Percentiles rank a stretch among this genome's conserved stretches.
These are phyloP conservation scores for Melanostoma mellinum DNA, from an alignment of 2,888 invertebrate genomes.

Conservation along the genomic window DNA sequence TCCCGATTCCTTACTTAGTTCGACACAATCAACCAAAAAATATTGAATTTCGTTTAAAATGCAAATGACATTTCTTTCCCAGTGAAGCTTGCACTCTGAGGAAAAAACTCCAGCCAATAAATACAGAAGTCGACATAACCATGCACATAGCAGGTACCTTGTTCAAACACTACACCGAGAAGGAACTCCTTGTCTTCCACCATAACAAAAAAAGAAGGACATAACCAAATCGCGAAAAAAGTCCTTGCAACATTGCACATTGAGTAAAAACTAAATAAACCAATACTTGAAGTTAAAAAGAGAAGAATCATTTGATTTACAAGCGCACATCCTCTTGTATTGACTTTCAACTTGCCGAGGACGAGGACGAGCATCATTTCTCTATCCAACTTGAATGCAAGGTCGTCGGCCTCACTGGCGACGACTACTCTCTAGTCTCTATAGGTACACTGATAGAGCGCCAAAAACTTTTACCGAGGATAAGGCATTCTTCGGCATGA, in stretches of 20 bases:
- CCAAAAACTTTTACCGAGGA: slow-evolving; percentile 67
- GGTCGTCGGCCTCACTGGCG: slow-evolving; percentile 67
- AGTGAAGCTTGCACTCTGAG: not conserved
- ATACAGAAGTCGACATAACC: slow-evolving; percentile 62
- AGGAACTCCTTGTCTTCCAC: not conserved
- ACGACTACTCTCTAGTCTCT: slow-evolving; percentile 10
- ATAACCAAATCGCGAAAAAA: slow-evolving; percentile 21
- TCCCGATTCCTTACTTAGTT: slow-evolving; percentile 15
- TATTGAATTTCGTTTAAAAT: slow-evolving; percentile 62
- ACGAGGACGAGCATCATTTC: slow-evolving; percentile 20
- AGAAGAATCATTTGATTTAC: slow-evolving; percentile 68
- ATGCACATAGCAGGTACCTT: slow-evolving; percentile 36
- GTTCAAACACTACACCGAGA: slow-evolving; percentile 40
- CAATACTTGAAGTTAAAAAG: slow-evolving; percentile 56
- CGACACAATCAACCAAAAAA: slow-evolving; percentile 22
- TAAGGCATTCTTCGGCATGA: slow-evolving; percentile 60
- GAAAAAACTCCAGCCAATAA: slow-evolving; percentile 39
- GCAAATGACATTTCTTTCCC: slow-evolving; percentile 57
- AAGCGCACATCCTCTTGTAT: slow-evolving; percentile 69
- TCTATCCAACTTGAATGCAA: slow-evolving; percentile 36
- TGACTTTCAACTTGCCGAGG: slow-evolving; percentile 58
- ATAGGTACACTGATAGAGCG: slow-evolving; percentile 36
- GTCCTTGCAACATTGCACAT: slow-evolving; percentile 66
- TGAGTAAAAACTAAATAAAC: slow-evolving; percentile 71
- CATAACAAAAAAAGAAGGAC: slow-evolving; percentile 25